Conservation (phyloP, 2,888 invertebrate species). For the Diarsia mendica region DNA sequence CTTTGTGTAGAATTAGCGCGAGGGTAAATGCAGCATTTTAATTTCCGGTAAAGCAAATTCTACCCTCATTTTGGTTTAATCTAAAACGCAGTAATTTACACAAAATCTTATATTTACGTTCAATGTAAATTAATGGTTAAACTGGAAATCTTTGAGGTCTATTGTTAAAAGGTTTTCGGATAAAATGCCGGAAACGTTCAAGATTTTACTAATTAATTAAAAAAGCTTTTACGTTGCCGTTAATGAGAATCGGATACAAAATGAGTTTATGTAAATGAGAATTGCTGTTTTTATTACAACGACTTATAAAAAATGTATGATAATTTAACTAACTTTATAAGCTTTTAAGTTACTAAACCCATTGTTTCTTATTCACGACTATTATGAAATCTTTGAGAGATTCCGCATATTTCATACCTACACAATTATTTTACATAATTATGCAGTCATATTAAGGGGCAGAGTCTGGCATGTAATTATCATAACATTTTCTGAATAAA, state of each 20-base stretch:
- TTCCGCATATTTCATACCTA: constrained; percentile 8
- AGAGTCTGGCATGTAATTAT: background rate
- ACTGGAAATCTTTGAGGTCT: constrained; percentile 48
- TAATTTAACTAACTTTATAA: constrained; percentile 26
- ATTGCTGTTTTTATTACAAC: constrained; percentile 13
- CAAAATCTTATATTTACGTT: constrained; percentile 48
- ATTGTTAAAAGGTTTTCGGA: constrained; percentile 56
- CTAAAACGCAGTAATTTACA: constrained; percentile 57
- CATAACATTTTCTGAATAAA: background rate
- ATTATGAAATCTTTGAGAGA: constrained; percentile 23
- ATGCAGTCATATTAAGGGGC: background rate
- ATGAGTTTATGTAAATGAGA: constrained; percentile 47
- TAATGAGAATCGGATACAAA: constrained; percentile 44
- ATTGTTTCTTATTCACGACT: constrained; percentile 24
- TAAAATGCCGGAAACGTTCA: constrained; percentile 47
- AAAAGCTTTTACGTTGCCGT: constrained; percentile 46
- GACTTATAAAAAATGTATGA: constrained; percentile 19
- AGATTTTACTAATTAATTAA: constrained; percentile 57
- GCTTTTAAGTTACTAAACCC: constrained; percentile 12
- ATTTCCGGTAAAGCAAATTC: constrained; percentile 69
- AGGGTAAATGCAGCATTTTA: constrained; percentile 68
- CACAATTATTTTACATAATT: background rate
- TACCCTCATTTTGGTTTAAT: constrained; percentile 65
- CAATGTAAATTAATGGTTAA: constrained; percentile 47
- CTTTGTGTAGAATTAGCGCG: constrained; percentile 67